Evolutionary conservation across 2,797 vertebrate genomes (phyloP), one percentile per base, ranked within the genome.

Genomic region (Helostoma temminkii): DNA sequence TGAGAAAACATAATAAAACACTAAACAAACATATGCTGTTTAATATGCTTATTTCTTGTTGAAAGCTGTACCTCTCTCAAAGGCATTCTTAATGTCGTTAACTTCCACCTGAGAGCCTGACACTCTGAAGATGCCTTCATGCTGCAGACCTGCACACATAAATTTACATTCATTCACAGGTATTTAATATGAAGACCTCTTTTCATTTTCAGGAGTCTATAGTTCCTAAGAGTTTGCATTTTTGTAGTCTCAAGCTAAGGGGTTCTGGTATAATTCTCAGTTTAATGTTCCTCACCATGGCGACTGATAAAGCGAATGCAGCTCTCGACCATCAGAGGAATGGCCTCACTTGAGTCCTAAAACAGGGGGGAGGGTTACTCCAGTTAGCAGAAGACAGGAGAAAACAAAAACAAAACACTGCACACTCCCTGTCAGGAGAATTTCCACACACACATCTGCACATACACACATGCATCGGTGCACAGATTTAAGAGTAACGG

Each of bases 61-160:
- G 30, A 36, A 64, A 22, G 39, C 42, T 21, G 42, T 76, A 99
- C 98, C 98, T 95, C 97, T 96, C 89, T 99, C 98, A 92, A 99
- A 99, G 1, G 98, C 96, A 21, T 98, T 99, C 92, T 99, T 99
- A 67, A 99, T 99, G 92, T 99, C 98, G 42, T 99, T 99, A 85
- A 99, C 98, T 82, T 99, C 98, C 62, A 99, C 97, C 77, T 99
- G 98, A 5, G 98, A 99, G 52, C 98, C 98, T 6, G 97, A 98
- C 70, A 99, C 97, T 75, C 98, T 90, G 92, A 99, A 99, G 86
- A 99, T 98, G 18, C 98, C 98, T 80, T 99, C 96, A 21, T 99
- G 97, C 85, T 96, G 97, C 71, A 99, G 86, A 80, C 98, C 98
- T 99, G 50, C 37, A 64, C 0, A 80, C 24, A 67, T 0, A 63